These are phyloP conservation scores for Creontiades dilutus DNA, from an alignment of 2,888 invertebrate species.

Conservation along the genomic window DNA sequence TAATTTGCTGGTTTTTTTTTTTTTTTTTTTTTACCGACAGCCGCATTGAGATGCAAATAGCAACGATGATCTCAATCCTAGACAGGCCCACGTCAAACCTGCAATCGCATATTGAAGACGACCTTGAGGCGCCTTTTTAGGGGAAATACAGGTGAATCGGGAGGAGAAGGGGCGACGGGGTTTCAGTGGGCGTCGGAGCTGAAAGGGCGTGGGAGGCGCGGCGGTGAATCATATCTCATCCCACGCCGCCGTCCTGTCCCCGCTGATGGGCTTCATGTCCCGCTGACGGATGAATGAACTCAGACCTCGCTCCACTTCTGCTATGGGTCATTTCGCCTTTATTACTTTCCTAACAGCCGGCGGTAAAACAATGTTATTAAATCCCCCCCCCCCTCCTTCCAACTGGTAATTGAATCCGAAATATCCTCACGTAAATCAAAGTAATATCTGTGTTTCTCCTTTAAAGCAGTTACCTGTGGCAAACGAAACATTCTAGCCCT, in stretches of 20 bases:
- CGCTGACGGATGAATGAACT: background rate
- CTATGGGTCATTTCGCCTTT: background rate
- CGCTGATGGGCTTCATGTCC: conserved; percentile 3
- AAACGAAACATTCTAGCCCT: no score
- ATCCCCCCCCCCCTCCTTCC: no score
- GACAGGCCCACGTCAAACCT: background rate
- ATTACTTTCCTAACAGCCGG: no score
- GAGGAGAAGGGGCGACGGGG: background rate
- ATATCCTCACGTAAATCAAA: no score
- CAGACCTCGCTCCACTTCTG: background rate
- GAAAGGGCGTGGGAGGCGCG: conserved; percentile 25
- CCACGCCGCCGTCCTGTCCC: background rate
- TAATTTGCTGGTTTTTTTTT: no score
- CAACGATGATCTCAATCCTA: background rate
- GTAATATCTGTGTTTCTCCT: no score
- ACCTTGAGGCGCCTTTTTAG: background rate
- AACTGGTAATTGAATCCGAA: no score
- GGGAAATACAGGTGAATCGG: conserved; percentile 3
- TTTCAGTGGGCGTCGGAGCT: conserved; percentile 21
- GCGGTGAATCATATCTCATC: conserved; percentile 45
- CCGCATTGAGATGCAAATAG: background rate
- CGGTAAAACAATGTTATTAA: no score
- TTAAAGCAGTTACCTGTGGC: no score
- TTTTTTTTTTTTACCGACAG: no score
- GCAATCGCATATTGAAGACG: background rate